Percentiles rank a stretch among this genome's conserved stretches.
Conservation (phyloP, 2,797 vertebrate genomes). For the Siniperca undulata region DNA sequence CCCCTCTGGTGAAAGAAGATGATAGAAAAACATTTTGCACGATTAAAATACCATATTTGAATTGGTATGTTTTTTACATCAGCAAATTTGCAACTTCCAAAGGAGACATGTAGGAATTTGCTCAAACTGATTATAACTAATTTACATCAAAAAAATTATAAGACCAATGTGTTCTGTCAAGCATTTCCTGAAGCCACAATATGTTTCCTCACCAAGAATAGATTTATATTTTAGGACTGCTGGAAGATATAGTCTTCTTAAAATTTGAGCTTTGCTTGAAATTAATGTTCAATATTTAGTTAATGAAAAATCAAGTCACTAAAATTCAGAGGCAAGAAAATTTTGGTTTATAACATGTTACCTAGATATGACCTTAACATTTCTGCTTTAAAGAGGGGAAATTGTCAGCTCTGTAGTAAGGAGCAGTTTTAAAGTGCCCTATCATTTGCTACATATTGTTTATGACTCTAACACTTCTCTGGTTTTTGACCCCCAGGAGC, state of each 20-base stretch:
- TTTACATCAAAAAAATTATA: too few species aligned
- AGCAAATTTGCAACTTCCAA: too few species aligned
- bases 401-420: not conserved
- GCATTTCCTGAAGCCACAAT: not conserved
- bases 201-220: not conserved
- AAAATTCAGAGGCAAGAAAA: not conserved
- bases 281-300: not conserved
- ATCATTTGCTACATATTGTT: not conserved
- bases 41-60: too few species aligned
- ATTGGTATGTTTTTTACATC: too few species aligned
- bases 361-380: not conserved
- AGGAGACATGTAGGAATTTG: too few species aligned
- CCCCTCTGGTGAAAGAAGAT: too few species aligned
- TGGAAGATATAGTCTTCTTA: not conserved
- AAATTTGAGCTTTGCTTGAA: not conserved
- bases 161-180: not conserved
- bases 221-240: not conserved
- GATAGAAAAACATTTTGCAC: too few species aligned
- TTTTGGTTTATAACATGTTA: not conserved
- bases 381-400: not conserved
- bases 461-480: not conserved
- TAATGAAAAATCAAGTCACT: not conserved
- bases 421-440: not conserved
- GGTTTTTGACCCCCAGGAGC: slow-evolving; percentile 67
- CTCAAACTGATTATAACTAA: too few species aligned